Evolutionary conservation across 2,797 vertebrate species (phyloP).

Genomic region (Allobates femoralis): DNA sequence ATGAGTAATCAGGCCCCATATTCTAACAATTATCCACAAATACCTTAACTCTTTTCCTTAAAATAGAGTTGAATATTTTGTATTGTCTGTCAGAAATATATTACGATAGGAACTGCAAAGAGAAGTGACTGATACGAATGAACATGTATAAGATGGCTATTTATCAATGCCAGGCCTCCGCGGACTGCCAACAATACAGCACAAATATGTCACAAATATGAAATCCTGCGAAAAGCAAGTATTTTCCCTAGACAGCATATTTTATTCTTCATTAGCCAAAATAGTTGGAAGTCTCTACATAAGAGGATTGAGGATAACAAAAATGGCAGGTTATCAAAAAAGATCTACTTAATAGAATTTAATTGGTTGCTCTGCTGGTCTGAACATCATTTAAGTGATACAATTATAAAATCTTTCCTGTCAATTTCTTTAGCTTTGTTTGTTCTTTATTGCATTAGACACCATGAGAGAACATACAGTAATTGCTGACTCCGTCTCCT

Average conservation of each 20-base stretch:
- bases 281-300: conserved; percentile 3
- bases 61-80: background rate
- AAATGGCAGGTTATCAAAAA: conserved; percentile 20
- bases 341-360: conserved; percentile 16
- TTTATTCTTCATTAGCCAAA: conserved; percentile 3
- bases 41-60: background rate
- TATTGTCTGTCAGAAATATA: conserved; percentile 33
- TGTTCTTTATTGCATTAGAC: conserved; percentile 8
- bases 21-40: background rate
- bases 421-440: background rate
- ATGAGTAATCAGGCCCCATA: no score
- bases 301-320: background rate
- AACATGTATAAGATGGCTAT: background rate
- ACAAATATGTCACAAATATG: conserved; percentile 25
- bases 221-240: conserved; percentile 34
- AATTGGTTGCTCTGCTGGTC: conserved; percentile 19
- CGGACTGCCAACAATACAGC: conserved; percentile 19
- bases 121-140: conserved; percentile 27
- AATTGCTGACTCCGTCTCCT: background rate
- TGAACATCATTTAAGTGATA: conserved; percentile 5
- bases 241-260: conserved; percentile 44
- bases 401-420: conserved; percentile 15
- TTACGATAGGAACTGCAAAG: conserved; percentile 2
- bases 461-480: background rate
- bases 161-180: conserved; percentile 18